Evolutionary conservation across 2,888 invertebrate genomes (phyloP).

Genomic region (Thecocarcelia acutangulata): DNA sequence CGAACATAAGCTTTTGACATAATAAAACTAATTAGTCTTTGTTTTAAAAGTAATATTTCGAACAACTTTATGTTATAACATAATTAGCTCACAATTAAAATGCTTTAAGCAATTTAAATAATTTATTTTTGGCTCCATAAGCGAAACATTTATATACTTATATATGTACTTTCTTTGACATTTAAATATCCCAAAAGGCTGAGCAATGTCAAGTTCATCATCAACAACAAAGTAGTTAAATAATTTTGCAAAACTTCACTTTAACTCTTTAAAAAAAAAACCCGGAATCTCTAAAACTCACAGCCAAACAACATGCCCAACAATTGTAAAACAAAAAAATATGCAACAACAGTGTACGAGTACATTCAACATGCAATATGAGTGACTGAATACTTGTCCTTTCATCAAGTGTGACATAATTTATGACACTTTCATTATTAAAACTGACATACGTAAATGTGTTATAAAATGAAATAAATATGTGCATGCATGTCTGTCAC

Average conservation of each 20-base stretch:
- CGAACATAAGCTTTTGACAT: too few species aligned
- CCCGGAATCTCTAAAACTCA: slow-evolving; percentile 15
- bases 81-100: too few species aligned
- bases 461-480: slow-evolving; percentile 23
- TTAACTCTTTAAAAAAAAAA: not conserved
- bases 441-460: slow-evolving; percentile 61
- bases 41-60: too few species aligned
- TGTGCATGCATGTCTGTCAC: not conserved
- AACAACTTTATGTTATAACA: too few species aligned
- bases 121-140: too few species aligned
- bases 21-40: too few species aligned
- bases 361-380: slow-evolving; percentile 62
- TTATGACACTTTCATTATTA: slow-evolving; percentile 80
- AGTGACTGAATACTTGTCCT: slow-evolving; percentile 71
- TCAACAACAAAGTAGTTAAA: slow-evolving; percentile 31
- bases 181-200: slow-evolving; percentile 4
- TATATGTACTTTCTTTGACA: not conserved
- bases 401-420: slow-evolving; percentile 80
- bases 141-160: too few species aligned
- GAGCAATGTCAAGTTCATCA: slow-evolving; percentile 64
- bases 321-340: not conserved
- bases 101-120: too few species aligned
- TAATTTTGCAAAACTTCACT: slow-evolving; percentile 28
- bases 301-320: slow-evolving; percentile 12
- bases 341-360: not conserved